A percentile compares a stretch with the other conserved stretches of the same genome.
phyloP scores from a whole-genome alignment of 2,113 vertebrate genomes.

The Nycticorax nycticorax region DNA sequence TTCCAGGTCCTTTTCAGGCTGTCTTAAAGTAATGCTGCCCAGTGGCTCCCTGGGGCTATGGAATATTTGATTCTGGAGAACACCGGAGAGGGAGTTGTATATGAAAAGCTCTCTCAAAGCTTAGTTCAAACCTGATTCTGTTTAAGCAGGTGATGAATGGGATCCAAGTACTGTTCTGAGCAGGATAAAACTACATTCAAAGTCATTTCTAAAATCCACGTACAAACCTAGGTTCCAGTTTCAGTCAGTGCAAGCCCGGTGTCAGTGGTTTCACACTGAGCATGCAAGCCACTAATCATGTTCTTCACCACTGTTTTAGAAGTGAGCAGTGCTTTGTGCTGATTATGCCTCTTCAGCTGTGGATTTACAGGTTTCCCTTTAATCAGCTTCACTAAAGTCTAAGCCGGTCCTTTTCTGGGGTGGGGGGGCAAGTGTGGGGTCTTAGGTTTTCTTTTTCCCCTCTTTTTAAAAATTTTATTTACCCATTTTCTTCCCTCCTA shows the following conservation, averaged over 20 bases:
- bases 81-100: neutral
- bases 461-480: neutral
- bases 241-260: neutral
- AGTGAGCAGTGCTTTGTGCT: neutral
- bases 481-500: neutral
- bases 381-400: neutral
- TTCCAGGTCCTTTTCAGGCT: neutral
- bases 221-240: neutral
- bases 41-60: neutral
- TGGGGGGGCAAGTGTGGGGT: neutral
- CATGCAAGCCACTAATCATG: neutral
- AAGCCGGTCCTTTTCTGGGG: neutral
- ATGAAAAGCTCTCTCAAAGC: conserved; percentile 19
- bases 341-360: neutral
- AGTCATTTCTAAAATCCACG: neutral
- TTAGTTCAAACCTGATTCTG: neutral
- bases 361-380: conserved; percentile 15
- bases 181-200: neutral
- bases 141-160: conserved; percentile 43
- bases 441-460: neutral
- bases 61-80: neutral
- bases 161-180: conserved; percentile 7
- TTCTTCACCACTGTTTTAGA: neutral
- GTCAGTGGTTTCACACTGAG: neutral
- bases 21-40: neutral